Percentiles rank a stretch among this genome's conserved stretches.
These are phyloP conservation scores for Nebria ingens DNA, from an alignment of 1,140 invertebrate species.

Conservation along the genomic window DNA sequence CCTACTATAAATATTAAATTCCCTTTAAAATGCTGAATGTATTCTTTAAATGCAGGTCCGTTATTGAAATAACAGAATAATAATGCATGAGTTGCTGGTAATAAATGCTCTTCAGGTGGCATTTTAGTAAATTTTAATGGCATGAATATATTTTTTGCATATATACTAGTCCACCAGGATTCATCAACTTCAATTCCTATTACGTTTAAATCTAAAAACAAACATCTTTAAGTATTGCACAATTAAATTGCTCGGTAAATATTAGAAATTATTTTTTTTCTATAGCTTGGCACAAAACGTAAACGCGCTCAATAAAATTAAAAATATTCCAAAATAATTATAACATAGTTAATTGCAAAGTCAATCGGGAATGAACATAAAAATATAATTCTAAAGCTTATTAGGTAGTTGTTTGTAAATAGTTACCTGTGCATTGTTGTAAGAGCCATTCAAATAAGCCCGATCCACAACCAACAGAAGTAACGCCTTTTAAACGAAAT, in stretches of 20 bases:
- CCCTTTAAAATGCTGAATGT: slow-evolving; percentile 50
- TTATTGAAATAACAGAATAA: slow-evolving; percentile 72
- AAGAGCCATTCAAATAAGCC: slow-evolving; percentile 47
- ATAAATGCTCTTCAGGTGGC: slow-evolving; percentile 24
- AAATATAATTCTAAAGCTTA: too few relatives aligned
- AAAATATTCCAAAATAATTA: too few relatives aligned
- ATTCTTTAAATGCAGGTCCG: slow-evolving; percentile 49
- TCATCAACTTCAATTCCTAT: slow-evolving; percentile 48
- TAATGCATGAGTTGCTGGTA: slow-evolving; percentile 41
- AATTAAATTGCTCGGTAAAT: too few relatives aligned
- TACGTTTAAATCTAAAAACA: slow-evolving; percentile 35
- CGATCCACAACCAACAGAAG: slow-evolving; percentile 46
- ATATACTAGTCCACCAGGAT: slow-evolving; percentile 49
- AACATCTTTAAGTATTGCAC: too few relatives aligned
- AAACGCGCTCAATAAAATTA: too few relatives aligned
- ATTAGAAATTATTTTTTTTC: too few relatives aligned
- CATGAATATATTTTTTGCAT: slow-evolving; percentile 44
- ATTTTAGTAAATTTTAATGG: slow-evolving; percentile 34
- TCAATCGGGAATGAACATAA: too few relatives aligned
- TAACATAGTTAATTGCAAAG: too few relatives aligned
- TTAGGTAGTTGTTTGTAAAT: too few relatives aligned
- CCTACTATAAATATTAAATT: slow-evolving; percentile 57
- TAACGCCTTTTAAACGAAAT: slow-evolving; percentile 30
- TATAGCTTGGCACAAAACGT: too few relatives aligned
- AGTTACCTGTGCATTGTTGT: slow-evolving; percentile 37